Conservation (phyloP, 2,113 vertebrate species). For the Bolborhynchus lineola region DNA sequence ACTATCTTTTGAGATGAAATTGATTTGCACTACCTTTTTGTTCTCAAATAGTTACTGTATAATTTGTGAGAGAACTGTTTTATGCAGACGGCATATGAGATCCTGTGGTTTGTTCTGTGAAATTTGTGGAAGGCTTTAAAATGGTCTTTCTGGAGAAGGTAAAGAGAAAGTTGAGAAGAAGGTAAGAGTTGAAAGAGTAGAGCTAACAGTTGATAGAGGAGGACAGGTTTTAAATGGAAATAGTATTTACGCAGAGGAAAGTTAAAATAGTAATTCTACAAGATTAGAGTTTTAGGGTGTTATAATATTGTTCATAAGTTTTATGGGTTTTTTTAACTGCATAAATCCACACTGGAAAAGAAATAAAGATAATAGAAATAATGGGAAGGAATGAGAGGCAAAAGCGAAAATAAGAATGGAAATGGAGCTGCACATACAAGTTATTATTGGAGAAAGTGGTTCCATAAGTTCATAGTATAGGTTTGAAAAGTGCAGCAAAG, state of each 20-base stretch:
- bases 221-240: constrained; percentile 6
- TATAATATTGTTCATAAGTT: constrained; percentile 34
- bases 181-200: constrained; percentile 1
- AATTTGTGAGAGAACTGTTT: constrained; percentile 33
- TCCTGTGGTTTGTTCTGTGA: constrained; percentile 38
- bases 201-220: not conserved
- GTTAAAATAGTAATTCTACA: constrained; percentile 27
- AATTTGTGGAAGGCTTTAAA: constrained; percentile 32
- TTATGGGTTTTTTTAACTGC: constrained; percentile 16
- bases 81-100: constrained; percentile 4
- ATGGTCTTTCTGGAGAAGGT: constrained; percentile 27
- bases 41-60: constrained; percentile 59
- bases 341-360: constrained; percentile 63
- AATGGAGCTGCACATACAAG: constrained; percentile 11
- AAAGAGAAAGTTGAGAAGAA: constrained; percentile 75
- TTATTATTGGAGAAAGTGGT: not conserved
- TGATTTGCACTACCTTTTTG: constrained; percentile 68
- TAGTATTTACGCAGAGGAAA: constrained; percentile 45
- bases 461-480: not conserved
- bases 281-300: constrained; percentile 19
- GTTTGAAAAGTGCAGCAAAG: not conserved
- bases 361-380: constrained; percentile 39
- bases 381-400: constrained; percentile 5
- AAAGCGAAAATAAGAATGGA: not conserved
- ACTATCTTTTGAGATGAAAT: constrained; percentile 48